Conservation (phyloP, 2,888 invertebrate species). For the Blastobasis lacticolella region DNA sequence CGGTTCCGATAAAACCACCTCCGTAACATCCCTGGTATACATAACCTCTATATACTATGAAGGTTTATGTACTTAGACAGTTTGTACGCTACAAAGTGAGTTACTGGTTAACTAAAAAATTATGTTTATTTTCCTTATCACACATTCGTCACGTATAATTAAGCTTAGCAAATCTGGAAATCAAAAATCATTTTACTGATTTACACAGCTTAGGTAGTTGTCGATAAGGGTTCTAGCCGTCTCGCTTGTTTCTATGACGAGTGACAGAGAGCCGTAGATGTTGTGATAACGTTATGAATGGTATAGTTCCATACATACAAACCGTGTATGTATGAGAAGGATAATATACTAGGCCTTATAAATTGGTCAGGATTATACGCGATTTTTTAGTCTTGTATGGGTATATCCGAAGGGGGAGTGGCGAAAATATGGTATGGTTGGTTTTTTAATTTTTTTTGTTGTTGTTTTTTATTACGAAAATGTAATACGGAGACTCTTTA, state of each 20-base stretch:
- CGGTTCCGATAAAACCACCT: too few species aligned
- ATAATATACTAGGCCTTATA: conserved; percentile 40
- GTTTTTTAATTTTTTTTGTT: conserved; percentile 9
- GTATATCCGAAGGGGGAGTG: too few species aligned
- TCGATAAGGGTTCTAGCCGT: conserved; percentile 8
- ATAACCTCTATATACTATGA: too few species aligned
- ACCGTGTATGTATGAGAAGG: conserved; percentile 27
- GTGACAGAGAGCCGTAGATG: conserved; percentile 16
- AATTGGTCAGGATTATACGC: conserved; percentile 43
- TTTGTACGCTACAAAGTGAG: too few species aligned
- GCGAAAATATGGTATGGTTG: too few species aligned
- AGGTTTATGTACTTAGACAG: too few species aligned
- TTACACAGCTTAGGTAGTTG: conserved; percentile 1
- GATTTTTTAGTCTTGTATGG: conserved; percentile 13
- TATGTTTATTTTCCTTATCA: too few species aligned
- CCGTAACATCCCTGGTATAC: too few species aligned
- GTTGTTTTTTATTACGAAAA: not conserved
- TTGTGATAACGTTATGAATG: conserved; percentile 31
- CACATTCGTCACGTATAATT: too few species aligned
- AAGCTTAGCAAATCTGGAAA: too few species aligned
- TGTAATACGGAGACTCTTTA: too few species aligned
- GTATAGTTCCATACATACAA: conserved; percentile 23
- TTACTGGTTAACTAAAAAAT: too few species aligned
- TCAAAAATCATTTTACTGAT: not conserved
- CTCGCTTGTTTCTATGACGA: conserved; percentile 17